phyloP scores from a whole-genome alignment of 2,113 vertebrate species.

The Rhagologus leucostigma region DNA sequence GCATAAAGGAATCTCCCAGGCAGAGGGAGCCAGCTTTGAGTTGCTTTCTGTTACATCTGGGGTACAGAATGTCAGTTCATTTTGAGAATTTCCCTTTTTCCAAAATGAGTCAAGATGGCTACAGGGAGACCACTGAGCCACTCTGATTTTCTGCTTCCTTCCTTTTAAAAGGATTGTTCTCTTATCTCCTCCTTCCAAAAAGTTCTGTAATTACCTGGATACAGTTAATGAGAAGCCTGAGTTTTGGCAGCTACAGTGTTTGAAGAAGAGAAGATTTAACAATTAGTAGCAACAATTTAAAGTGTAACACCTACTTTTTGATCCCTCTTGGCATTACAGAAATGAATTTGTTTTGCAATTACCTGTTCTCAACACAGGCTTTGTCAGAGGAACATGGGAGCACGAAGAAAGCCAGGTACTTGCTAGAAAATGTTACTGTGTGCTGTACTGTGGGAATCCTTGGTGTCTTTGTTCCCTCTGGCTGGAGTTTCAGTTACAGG shows the following conservation, averaged over 20 bases:
- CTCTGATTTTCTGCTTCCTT: neutral
- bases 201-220: neutral
- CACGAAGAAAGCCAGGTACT: neutral
- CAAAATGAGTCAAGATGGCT: neutral
- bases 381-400: neutral
- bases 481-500: neutral
- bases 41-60: neutral
- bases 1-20: neutral
- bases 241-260: neutral
- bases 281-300: neutral
- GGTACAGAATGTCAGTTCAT: neutral
- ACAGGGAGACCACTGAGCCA: neutral
- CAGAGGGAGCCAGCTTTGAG: neutral
- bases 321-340: neutral
- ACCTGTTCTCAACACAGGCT: neutral
- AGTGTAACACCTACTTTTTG: neutral
- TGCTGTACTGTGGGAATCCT: neutral
- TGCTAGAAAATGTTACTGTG: neutral
- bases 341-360: neutral
- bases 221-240: neutral
- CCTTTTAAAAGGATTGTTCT: neutral
- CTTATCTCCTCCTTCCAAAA: neutral
- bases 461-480: neutral
- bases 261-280: neutral
- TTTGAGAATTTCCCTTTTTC: neutral